Conservation (phyloP, 2,888 invertebrate species). For the Oxyscelio sp. region DNA sequence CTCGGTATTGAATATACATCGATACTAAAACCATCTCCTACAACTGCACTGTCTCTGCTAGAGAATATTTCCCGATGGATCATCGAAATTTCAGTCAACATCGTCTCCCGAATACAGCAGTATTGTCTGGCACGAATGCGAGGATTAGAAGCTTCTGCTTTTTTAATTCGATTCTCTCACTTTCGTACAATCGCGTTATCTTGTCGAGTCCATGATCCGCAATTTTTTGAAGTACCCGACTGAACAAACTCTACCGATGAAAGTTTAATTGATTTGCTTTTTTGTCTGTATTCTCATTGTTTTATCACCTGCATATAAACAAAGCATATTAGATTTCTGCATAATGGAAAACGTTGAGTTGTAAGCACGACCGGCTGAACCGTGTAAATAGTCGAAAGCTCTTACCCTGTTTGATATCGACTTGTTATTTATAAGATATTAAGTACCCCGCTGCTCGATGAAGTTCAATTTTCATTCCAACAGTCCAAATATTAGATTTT, state of each 20-base stretch:
- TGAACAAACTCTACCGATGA: slow-evolving; percentile 70
- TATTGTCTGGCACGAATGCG: slow-evolving; percentile 79
- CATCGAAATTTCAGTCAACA: slow-evolving; percentile 88
- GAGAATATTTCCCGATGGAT: slow-evolving; percentile 84
- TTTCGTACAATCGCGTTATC: slow-evolving; percentile 73
- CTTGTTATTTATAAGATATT: slow-evolving; percentile 49
- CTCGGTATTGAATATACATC: slow-evolving; percentile 84
- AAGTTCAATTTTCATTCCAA: slow-evolving; percentile 23
- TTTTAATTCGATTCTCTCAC: slow-evolving; percentile 74
- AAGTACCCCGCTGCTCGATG: slow-evolving; percentile 14
- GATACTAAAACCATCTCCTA: slow-evolving; percentile 80
- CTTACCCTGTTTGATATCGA: slow-evolving; percentile 43
- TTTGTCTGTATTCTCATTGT: slow-evolving; percentile 59
- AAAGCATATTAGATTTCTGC: slow-evolving; percentile 55
- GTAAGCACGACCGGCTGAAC: slow-evolving; percentile 34
- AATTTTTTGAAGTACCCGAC: slow-evolving; percentile 69
- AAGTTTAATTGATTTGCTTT: slow-evolving; percentile 72
- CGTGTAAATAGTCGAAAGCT: slow-evolving; percentile 51
- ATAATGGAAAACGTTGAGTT: slow-evolving; percentile 45
- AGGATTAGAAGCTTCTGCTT: slow-evolving; percentile 80
- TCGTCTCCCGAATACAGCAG: slow-evolving; percentile 79
- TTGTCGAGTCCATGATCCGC: slow-evolving; percentile 69
- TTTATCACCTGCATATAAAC: slow-evolving; percentile 64
- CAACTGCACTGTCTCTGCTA: slow-evolving; percentile 79
- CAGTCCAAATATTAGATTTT: slow-evolving; percentile 16